A percentile compares a stretch with the other conserved stretches of the same genome.
These are phyloP conservation scores for Heteromormyrus szaboi DNA, from an alignment of 2,797 vertebrate species.

Conservation along the genomic window DNA sequence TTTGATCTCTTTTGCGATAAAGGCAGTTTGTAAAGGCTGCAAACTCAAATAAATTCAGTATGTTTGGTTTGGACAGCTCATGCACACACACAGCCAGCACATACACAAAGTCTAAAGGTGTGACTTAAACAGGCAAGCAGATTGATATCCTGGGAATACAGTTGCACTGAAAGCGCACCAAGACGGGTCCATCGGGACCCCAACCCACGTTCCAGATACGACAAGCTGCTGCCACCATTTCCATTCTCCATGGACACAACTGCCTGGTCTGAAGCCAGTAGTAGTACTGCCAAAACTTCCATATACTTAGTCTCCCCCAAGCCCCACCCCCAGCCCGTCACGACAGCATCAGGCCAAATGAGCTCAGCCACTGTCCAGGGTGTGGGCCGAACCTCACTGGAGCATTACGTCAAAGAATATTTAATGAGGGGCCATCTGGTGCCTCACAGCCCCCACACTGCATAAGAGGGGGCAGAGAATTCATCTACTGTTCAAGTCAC, in stretches of 20 bases:
- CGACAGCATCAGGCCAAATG: conserved; percentile 4
- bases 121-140: background rate
- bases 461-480: background rate
- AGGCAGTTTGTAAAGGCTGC: background rate
- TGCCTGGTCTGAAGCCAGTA: conserved; percentile 7
- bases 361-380: background rate
- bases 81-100: background rate
- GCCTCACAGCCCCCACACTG: background rate
- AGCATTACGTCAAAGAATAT: background rate
- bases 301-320: background rate
- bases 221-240: background rate
- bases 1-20: background rate
- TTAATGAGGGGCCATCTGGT: conserved; percentile 5
- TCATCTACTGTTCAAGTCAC: background rate
- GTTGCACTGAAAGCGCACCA: background rate
- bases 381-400: background rate
- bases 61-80: background rate
- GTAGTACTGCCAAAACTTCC: background rate
- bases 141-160: background rate
- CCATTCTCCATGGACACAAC: background rate
- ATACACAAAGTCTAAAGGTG: background rate
- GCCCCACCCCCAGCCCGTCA: background rate
- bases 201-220: background rate
- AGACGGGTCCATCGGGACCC: background rate
- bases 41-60: background rate